Base-by-base conservation (phyloP, 2,888 invertebrate species). In the Gymnocheta viridis region DNA sequence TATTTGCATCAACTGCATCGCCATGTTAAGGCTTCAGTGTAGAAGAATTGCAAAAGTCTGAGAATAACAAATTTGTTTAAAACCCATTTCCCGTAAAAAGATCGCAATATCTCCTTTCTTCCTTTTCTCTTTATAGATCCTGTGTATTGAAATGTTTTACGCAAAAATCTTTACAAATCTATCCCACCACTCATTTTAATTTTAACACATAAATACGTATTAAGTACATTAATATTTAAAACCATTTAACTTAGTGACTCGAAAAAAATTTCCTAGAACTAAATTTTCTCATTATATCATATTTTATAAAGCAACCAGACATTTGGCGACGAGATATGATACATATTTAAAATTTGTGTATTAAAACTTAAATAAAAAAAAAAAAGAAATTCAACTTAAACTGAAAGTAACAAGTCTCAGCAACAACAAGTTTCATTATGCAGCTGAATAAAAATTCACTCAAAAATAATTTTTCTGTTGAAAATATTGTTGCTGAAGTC, bases 221-320 rank as follows among this genome's bases (percentile, higher is more conserved):
- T n/a, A n/a, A n/a, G n/a, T n/a, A n/a, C n/a, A n/a, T n/a, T n/a
- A n/a, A n/a, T n/a, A n/a, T n/a, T n/a, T n/a, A n/a, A 38, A 38
- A 38, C 38, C 24, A 24, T 60, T 24, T 32, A 6, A 47, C 6
- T 27, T 24, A 49, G 19, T 78, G 78, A 82, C 41, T 82, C 56
- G n/a, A 84, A 79, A 76, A 73, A 60, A 47, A 69, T 77, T 86
- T 86, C 86, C 66, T 70, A 82, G 86, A 86, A 86, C 24, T 67
- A 70, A 73, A 69, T 85, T 85, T 86, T 86, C 86, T 82, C 86
- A 86, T 80, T 76, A 73, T 86, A 85, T 86, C 85, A 73, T 70
- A 82, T 86, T 86, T 41, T 47, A 47, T 17, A 51, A 32, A 44
- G 22, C 49, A 82, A 79, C 29, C 19, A 82, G 78, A 83, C 72